Base-by-base conservation (phyloP, 1,140 invertebrate species). In the Aphelenchoides fujianensis region DNA sequence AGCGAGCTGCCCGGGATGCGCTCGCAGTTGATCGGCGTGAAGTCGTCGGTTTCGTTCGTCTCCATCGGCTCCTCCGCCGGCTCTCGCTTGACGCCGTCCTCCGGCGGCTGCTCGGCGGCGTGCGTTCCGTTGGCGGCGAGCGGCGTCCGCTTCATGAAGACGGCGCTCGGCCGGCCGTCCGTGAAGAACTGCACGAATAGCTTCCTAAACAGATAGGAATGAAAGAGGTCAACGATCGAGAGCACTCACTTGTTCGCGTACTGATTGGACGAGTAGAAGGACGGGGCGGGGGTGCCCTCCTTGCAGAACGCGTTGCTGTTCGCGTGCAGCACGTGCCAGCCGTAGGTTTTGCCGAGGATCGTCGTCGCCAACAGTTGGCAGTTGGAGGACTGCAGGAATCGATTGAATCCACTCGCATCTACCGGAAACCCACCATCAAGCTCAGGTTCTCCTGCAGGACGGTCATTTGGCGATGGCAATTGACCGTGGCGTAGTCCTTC, bases 131-230 rank as follows among this genome's bases (percentile, higher is more conserved):
- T 16, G 41, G 12, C 23, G 3, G 23, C 7, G 27, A n/a, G 2
- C 3, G 23, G 41, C 34, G 52, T 36, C 23, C 54, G 23, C 61
- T 77, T 69, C 12, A 74, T 71, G 37, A 70, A 76, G 36, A 78
- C 37, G 0, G 54, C 52, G 36, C 67, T 74, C 1, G 53, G 23
- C 9, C 30, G 7, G 5, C 71, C 74, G 37, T 70, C 48, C 5
- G 79, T 53, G n/a, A 57, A 68, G 53, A 81, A 79, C 68, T 79
- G 77, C 37, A 81, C 54, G 30, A 79, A 80, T 34, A 79, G 12
- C 2, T 19, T 54, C 55, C 77, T 79, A 48, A 70, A 81, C 73
- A 28, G 52, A 5, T 19, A 77, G 12, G 55, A 9, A 71, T 16
- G 23, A 53, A 3, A n/a, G n/a, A n/a, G n/a, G 16, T n/a, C 53